These are phyloP conservation scores for Penelope pileata DNA, from an alignment of 2,113 vertebrate genomes.

Conservation along the genomic window DNA sequence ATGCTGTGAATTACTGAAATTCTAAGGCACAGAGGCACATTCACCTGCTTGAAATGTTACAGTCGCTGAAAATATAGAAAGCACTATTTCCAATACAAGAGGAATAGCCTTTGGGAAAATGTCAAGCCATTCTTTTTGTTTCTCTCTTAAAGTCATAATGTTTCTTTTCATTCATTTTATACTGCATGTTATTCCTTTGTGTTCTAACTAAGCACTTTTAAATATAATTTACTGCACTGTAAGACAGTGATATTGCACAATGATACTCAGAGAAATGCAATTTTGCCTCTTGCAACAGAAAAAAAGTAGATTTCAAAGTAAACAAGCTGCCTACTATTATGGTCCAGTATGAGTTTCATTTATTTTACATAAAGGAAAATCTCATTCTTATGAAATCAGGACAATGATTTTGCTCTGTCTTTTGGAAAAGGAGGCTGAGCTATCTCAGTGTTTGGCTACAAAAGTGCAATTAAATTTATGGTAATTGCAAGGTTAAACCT, in stretches of 20 bases:
- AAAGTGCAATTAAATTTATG: background rate
- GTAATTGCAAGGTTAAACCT: background rate
- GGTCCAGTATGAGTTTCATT: background rate
- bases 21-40: background rate
- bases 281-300: background rate
- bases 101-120: background rate
- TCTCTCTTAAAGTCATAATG: background rate
- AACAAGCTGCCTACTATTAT: background rate
- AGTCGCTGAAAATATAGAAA: background rate
- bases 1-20: background rate
- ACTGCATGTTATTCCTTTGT: background rate
- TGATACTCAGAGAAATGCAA: background rate
- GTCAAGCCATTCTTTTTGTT: background rate
- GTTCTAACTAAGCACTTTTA: background rate
- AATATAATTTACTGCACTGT: background rate
- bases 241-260: background rate
- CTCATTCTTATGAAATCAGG: background rate
- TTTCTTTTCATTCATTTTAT: background rate
- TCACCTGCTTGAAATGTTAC: constrained; percentile 5
- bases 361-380: background rate
- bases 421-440: background rate
- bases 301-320: background rate
- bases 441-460: background rate
- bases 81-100: background rate
- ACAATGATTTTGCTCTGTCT: background rate